Evolutionary conservation across 2,797 vertebrate genomes (phyloP).

Genomic region (Sebastes jordani): DNA sequence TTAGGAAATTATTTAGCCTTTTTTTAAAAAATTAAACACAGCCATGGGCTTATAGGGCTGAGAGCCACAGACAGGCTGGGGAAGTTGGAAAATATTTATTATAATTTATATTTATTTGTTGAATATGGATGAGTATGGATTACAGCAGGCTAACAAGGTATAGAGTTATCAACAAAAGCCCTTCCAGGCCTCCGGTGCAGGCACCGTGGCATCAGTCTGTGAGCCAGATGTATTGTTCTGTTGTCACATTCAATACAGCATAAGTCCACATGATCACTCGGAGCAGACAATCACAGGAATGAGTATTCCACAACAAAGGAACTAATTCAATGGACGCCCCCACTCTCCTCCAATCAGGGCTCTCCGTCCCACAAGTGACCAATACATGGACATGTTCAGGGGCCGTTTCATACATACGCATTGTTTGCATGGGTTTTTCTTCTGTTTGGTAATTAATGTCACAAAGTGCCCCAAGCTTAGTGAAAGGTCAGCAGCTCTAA

Average conservation of each 20-base stretch:
- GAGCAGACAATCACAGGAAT: conserved; percentile 51
- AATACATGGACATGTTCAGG: neutral
- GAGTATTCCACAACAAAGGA: conserved; percentile 57
- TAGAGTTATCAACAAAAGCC: neutral
- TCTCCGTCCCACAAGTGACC: conserved; percentile 20
- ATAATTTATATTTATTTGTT: too few relatives aligned
- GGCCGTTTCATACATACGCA: conserved; percentile 23
- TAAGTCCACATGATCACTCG: conserved; percentile 55
- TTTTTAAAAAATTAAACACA: too few relatives aligned
- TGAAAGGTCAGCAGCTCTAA: neutral
- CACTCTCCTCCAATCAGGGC: conserved; percentile 56
- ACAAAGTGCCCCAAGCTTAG: neutral
- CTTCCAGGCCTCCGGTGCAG: neutral
- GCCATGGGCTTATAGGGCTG: neutral
- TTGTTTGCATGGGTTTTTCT: neutral
- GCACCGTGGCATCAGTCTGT: conserved; percentile 23
- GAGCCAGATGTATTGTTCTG: conserved; percentile 66
- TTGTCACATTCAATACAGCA: conserved; percentile 69
- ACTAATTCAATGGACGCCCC: conserved; percentile 59
- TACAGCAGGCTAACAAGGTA: neutral
- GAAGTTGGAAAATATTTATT: neutral
- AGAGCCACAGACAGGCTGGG: neutral
- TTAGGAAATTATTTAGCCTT: neutral
- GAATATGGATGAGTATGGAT: neutral
- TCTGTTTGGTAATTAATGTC: conserved; percentile 4